Percentiles rank a stretch among this genome's conserved stretches.
These are phyloP conservation scores for Celastrina argiolus DNA, from an alignment of 2,888 invertebrate genomes.

Conservation along the genomic window DNA sequence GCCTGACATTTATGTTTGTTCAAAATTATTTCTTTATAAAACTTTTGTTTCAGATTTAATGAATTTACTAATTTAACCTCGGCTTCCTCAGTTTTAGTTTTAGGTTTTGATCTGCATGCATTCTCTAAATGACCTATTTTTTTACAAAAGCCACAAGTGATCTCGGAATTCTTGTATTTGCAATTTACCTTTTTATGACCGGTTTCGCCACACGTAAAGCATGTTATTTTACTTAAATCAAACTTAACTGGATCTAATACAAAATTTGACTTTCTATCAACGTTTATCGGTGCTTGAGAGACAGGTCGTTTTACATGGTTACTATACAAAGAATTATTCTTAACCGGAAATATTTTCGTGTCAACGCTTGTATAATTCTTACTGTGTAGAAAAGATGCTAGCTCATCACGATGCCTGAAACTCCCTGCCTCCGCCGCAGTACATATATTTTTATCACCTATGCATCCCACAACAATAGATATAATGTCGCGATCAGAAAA, in stretches of 20 bases:
- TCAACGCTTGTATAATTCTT: conserved; percentile 27
- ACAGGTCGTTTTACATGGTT: no score
- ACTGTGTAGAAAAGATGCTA: conserved; percentile 29
- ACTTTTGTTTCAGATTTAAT: background rate
- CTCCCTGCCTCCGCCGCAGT: conserved; percentile 34
- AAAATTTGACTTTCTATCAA: background rate
- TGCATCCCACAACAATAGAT: conserved; percentile 35
- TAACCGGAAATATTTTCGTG: background rate
- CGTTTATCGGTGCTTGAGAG: background rate
- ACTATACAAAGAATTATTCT: no score
- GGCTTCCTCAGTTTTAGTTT: conserved; percentile 4
- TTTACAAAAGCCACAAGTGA: conserved; percentile 32
- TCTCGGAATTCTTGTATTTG: conserved; percentile 22
- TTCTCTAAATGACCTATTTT: background rate
- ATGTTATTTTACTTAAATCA: background rate
- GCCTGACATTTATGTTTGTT: background rate
- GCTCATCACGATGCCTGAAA: conserved; percentile 34
- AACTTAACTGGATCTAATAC: no score
- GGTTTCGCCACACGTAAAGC: background rate
- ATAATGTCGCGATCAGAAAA: conserved; percentile 36
- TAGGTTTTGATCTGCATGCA: conserved; percentile 12
- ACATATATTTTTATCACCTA: conserved; percentile 34
- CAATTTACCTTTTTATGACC: conserved; percentile 29
- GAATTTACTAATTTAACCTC: conserved; percentile 5
- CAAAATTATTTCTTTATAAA: background rate